Evolutionary conservation across 2,888 invertebrate genomes (phyloP).

Genomic region (Cepaea hortensis): DNA sequence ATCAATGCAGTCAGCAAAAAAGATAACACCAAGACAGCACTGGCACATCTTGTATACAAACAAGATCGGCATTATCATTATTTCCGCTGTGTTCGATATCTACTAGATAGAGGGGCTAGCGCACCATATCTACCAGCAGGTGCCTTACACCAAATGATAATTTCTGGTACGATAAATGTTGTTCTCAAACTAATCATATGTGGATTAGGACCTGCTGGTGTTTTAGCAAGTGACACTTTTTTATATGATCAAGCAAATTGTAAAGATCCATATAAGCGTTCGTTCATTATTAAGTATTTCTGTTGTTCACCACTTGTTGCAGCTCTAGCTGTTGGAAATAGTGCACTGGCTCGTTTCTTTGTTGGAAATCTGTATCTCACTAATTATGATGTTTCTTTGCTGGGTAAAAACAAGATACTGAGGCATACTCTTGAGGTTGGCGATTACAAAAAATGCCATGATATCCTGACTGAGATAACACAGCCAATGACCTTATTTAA

Average conservation of each 20-base stretch:
- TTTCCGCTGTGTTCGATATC: not conserved
- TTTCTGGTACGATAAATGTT: too few species aligned
- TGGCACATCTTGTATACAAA: not conserved
- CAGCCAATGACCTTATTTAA: not conserved
- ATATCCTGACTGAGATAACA: not conserved
- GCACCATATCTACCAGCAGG: not conserved
- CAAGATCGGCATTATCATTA: not conserved
- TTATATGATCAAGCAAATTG: too few species aligned
- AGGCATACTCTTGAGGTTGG: too few species aligned
- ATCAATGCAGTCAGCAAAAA: conserved; percentile 1
- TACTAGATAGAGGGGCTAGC: not conserved
- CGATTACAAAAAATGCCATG: too few species aligned
- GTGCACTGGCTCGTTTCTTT: too few species aligned
- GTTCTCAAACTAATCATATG: not conserved
- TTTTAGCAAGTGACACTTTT: not conserved
- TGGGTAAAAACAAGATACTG: too few species aligned
- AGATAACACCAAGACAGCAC: conserved; percentile 12
- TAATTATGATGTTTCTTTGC: too few species aligned
- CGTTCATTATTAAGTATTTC: too few species aligned
- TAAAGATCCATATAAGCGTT: too few species aligned
- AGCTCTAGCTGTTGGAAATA: too few species aligned
- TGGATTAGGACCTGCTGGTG: conserved; percentile 7
- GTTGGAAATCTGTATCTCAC: too few species aligned
- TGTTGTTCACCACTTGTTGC: too few species aligned
- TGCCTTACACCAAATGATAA: not conserved